A percentile compares a stretch with the other conserved stretches of the same genome.
Evolutionary conservation across 2,888 invertebrate species (phyloP).

Genomic region (Calliscelio sp.): DNA sequence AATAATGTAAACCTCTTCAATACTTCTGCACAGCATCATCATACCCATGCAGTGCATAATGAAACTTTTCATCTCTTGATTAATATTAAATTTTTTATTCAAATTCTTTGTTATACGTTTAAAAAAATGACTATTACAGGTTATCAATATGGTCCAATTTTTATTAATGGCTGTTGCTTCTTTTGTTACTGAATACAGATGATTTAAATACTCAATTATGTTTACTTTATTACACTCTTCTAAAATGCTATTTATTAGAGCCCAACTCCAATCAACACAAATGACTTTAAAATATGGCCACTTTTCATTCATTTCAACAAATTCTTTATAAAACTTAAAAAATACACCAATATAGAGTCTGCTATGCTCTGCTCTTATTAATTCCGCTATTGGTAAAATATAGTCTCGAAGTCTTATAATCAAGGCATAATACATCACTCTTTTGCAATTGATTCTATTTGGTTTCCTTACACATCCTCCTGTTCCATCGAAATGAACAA

Average conservation of each 20-base stretch:
- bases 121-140: slow-evolving; percentile 15
- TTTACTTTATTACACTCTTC: slow-evolving; percentile 15
- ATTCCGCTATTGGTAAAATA: slow-evolving; percentile 27
- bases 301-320: slow-evolving; percentile 1
- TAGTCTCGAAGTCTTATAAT: neutral
- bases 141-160: slow-evolving; percentile 5
- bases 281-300: slow-evolving; percentile 11
- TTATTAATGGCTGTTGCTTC: neutral
- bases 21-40: neutral
- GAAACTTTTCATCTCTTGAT: neutral
- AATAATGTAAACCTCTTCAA: slow-evolving; percentile 5
- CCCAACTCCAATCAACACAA: slow-evolving; percentile 33
- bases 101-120: slow-evolving; percentile 5
- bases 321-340: slow-evolving; percentile 9
- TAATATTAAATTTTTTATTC: slow-evolving; percentile 10
- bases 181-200: neutral
- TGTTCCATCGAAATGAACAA: slow-evolving; percentile 18
- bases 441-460: neutral
- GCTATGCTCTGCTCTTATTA: slow-evolving; percentile 19
- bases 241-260: slow-evolving; percentile 25
- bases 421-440: slow-evolving; percentile 22
- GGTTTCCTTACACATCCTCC: slow-evolving; percentile 25
- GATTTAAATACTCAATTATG: neutral
- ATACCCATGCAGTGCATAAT: slow-evolving; percentile 10
- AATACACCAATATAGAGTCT: slow-evolving; percentile 2